phyloP scores from a whole-genome alignment of 2,888 invertebrate genomes.

The Sarcophaga carnaria region DNA sequence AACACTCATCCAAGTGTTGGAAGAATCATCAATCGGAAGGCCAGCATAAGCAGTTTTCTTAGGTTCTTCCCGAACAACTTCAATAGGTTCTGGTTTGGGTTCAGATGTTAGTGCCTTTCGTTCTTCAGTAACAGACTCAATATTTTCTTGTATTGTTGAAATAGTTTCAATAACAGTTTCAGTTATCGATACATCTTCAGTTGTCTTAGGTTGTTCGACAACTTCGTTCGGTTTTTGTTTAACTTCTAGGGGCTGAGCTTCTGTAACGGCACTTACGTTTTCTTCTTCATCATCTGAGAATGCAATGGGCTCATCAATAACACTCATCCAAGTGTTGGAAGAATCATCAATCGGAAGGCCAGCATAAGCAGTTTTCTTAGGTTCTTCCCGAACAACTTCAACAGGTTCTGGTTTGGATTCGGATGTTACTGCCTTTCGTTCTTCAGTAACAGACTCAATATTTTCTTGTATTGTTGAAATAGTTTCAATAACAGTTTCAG shows the following conservation, averaged over 20 bases:
- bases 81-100: background rate
- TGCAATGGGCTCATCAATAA: too few relatives aligned
- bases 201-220: too few relatives aligned
- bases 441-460: too few relatives aligned
- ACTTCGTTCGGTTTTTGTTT: too few relatives aligned
- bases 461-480: conserved; percentile 53
- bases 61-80: background rate
- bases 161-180: background rate
- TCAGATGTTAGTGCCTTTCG: too few relatives aligned
- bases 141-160: background rate
- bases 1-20: too few relatives aligned
- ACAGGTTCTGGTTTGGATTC: conserved; percentile 40
- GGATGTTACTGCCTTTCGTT: background rate
- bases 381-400: conserved; percentile 59
- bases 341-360: background rate
- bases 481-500: background rate
- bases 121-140: background rate
- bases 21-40: too few relatives aligned
- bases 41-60: conserved; percentile 7
- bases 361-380: conserved; percentile 61
- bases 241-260: background rate
- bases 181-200: conserved; percentile 48
- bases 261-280: background rate
- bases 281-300: background rate
- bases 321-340: too few relatives aligned